These are phyloP conservation scores for Grantiella picta DNA, from an alignment of 2,113 vertebrate genomes.

Conservation along the genomic window DNA sequence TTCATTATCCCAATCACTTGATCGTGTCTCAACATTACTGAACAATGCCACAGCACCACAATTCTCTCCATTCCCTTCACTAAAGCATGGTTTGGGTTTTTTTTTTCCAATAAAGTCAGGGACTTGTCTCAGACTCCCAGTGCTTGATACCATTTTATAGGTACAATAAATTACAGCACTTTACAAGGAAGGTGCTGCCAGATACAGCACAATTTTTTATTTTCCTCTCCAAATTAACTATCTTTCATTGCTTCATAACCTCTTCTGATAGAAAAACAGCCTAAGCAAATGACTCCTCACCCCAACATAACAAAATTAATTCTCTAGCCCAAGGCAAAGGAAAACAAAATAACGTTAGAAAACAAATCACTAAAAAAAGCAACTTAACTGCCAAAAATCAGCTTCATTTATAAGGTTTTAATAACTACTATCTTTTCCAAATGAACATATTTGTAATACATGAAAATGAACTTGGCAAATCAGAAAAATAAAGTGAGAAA, in stretches of 20 bases:
- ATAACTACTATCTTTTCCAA: slow-evolving; percentile 20
- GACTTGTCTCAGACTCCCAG: neutral
- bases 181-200: neutral
- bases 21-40: accelerated
- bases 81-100: neutral
- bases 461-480: neutral
- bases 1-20: accelerated
- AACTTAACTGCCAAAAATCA: slow-evolving; percentile 2
- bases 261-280: neutral
- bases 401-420: neutral
- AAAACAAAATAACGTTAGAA: neutral
- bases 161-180: neutral
- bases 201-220: neutral
- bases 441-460: neutral
- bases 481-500: neutral
- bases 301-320: neutral
- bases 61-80: neutral
- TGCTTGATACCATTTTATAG: neutral
- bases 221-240: neutral
- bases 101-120: neutral
- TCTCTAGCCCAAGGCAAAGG: neutral
- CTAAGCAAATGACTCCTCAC: neutral
- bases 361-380: neutral
- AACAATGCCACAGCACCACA: neutral
- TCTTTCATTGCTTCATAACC: neutral